phyloP scores from a whole-genome alignment of 2,113 vertebrate genomes.

The Halcyon malimbica region DNA sequence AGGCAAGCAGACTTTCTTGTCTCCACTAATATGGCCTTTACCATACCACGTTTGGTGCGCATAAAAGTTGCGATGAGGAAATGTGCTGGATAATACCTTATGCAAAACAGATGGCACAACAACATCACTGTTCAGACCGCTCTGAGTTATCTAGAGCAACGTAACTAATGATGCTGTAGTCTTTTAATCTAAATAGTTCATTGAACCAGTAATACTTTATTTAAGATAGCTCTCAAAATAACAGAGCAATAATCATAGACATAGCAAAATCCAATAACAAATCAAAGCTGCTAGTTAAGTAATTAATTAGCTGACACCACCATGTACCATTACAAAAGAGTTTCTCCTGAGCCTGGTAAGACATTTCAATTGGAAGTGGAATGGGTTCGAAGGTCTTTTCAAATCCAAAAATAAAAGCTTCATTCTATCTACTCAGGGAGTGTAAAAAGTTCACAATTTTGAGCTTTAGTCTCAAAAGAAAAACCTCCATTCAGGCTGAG shows the following conservation, averaged over 20 bases:
- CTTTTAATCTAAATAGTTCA: not conserved
- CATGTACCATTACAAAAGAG: not conserved
- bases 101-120: conserved; percentile 63
- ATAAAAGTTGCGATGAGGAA: conserved; percentile 27
- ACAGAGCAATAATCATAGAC: not conserved
- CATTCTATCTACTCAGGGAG: not conserved
- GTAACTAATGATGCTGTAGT: not conserved
- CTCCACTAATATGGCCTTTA: not conserved
- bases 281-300: not conserved
- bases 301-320: not conserved
- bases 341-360: not conserved
- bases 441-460: not conserved
- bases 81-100: conserved; percentile 40
- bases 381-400: conserved; percentile 52
- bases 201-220: conserved; percentile 5
- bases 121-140: not conserved
- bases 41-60: conserved; percentile 36
- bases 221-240: not conserved
- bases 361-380: conserved; percentile 22
- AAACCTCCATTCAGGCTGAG: not conserved
- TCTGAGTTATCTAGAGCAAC: conserved; percentile 21
- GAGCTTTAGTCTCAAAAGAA: conserved; percentile 5
- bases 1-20: not conserved
- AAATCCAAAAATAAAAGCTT: conserved; percentile 41
- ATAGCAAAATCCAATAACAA: not conserved